Evolutionary conservation across 2,797 vertebrate genomes (phyloP), one percentile per base, ranked within the genome.

Genomic region (Rhinatrema bivittatum): DNA sequence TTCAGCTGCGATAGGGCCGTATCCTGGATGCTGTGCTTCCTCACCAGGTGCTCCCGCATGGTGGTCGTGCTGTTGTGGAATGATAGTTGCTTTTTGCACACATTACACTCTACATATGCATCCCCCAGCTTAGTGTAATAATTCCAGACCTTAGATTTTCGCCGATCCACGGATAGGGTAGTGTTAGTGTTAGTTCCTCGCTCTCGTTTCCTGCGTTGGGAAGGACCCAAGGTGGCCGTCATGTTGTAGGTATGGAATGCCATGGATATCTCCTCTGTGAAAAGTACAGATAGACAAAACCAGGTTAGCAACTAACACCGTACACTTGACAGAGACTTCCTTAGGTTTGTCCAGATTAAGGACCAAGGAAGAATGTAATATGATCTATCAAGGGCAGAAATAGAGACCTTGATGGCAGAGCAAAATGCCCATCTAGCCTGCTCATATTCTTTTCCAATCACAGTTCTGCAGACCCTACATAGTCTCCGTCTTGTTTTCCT

Each of bases 31-130:
- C 68, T 62, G 51, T 84, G 81, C 16, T 72, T 75, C 16, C 73
- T 56, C 29, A 66, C 68, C 7, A 84, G 47, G 15, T 84, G 81
- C 9, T 84, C 81, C 22, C 75, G 48, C 74, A 82, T 74, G 1
- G 70, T 70, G 2, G 65, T 74, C 25, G 74, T 80, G 51, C 76
- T 79, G 50, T 78, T 79, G 47, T 82, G 79, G 57, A 76, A 79
- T 19, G 73, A 81, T 19, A 82, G 52, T 56, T 79, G 78, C 20
- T 72, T 76, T 48, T 70, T 72, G 42, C 81, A 84, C 14, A 81
- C 62, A 8, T 75, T 77, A 42, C 81, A 82, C 28, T 81, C 74
- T 2, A 84, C 78, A 7, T 68, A 65, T 14, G 68, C 53, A 23
- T 77, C 74, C 2, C 63, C 78, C 22, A 81, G 33, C 34, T 78